These are phyloP conservation scores for Echinarachnius parma DNA, from an alignment of 53 echinoderm and acorn worm genomes.

Conservation along the genomic window DNA sequence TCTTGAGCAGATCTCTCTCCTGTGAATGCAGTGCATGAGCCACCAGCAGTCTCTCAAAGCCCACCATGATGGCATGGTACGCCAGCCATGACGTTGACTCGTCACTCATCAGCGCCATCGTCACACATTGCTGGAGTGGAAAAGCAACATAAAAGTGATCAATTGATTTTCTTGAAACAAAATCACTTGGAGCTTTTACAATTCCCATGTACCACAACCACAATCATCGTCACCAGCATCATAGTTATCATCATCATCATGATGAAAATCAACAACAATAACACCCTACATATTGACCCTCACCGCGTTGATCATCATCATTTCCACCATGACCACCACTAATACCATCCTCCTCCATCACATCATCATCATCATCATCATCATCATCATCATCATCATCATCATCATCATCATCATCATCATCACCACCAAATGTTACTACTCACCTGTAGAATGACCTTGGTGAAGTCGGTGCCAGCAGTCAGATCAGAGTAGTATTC, in stretches of 20 bases:
- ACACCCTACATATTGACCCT: too few species aligned
- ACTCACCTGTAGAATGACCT: conserved; percentile 53
- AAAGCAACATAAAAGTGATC: not conserved
- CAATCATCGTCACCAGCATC: too few species aligned
- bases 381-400: not conserved
- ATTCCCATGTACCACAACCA: too few species aligned
- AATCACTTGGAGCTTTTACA: too few species aligned
- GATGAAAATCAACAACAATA: too few species aligned
- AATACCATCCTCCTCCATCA: too few species aligned
- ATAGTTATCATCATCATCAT: too few species aligned
- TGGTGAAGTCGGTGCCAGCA: conserved; percentile 72
- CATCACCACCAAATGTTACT: not conserved
- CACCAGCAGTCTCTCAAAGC: conserved; percentile 83
- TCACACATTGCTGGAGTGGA: conserved; percentile 65
- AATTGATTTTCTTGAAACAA: too few species aligned
- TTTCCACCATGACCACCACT: too few species aligned
- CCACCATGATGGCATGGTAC: conserved; percentile 81
- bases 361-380: too few species aligned
- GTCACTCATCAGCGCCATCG: conserved; percentile 79
- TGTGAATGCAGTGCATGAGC: conserved; percentile 65
- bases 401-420: not conserved
- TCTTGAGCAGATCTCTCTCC: conserved; percentile 73
- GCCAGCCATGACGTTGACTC: conserved; percentile 76
- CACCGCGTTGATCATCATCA: too few species aligned
- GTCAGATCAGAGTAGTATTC: conserved; percentile 81